These are phyloP conservation scores for Barnardius zonarius DNA, from an alignment of 2,113 vertebrate species.

Conservation along the genomic window DNA sequence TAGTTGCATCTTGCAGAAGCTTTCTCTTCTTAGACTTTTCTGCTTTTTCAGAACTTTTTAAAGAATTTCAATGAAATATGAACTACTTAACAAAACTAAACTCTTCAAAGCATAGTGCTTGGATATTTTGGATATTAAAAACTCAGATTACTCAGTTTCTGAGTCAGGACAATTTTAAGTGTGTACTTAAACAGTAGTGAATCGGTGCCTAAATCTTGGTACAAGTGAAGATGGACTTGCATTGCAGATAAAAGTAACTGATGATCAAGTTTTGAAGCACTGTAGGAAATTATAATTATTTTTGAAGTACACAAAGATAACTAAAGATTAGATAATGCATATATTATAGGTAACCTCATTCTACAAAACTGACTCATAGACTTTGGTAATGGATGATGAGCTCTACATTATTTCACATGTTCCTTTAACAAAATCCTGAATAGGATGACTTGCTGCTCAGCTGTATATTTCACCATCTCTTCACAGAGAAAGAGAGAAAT, in stretches of 20 bases:
- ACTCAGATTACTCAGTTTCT: constrained; percentile 3
- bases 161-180: constrained; percentile 17
- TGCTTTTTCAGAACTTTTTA: not conserved
- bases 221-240: not conserved
- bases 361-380: not conserved
- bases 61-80: not conserved
- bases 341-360: not conserved
- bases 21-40: not conserved
- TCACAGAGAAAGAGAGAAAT: not conserved
- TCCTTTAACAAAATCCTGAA: not conserved
- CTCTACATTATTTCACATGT: not conserved
- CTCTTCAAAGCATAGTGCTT: not conserved
- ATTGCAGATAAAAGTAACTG: not conserved
- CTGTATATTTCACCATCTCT: not conserved
- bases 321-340: not conserved
- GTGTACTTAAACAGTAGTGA: not conserved
- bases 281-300: not conserved
- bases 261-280: not conserved
- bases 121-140: not conserved
- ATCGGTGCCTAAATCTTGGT: not conserved
- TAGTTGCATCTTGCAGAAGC: constrained; percentile 22
- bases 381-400: not conserved
- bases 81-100: not conserved
- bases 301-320: not conserved
- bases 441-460: not conserved